Evolutionary conservation across 2,797 vertebrate species (phyloP).

Genomic region (Muscicapa striata): DNA sequence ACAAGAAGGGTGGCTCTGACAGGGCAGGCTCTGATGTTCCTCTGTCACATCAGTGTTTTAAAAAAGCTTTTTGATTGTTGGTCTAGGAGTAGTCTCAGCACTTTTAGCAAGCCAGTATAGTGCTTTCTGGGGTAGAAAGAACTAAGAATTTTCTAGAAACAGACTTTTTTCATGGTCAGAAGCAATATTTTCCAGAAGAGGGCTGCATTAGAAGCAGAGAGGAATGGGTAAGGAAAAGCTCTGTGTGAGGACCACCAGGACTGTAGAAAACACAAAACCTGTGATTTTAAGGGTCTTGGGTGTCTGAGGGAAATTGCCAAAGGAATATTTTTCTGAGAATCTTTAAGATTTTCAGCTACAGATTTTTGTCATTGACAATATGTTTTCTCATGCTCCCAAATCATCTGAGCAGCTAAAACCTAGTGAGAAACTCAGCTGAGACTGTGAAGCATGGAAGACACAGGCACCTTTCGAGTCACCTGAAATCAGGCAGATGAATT

Average conservation of each 20-base stretch:
- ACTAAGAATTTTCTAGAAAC: neutral
- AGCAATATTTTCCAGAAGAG: neutral
- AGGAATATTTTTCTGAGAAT: neutral
- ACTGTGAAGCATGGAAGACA: neutral
- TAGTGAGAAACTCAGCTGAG: neutral
- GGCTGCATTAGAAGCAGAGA: neutral
- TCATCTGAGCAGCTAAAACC: neutral
- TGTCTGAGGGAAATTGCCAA: neutral
- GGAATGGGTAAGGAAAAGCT: neutral
- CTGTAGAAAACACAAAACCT: neutral
- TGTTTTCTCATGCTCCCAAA: neutral
- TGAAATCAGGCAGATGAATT: neutral
- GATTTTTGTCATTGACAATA: neutral
- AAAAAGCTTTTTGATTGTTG: neutral
- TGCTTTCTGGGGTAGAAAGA: neutral
- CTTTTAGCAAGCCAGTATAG: neutral
- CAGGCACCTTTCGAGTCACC: neutral
- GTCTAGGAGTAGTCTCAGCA: neutral
- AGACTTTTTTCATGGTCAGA: neutral
- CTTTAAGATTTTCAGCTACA: neutral
- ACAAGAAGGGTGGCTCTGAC: neutral
- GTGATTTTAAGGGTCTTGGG: neutral
- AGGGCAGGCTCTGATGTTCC: neutral
- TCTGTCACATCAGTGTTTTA: neutral
- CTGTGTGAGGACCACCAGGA: neutral